Evolutionary conservation across 2,113 vertebrate genomes (phyloP), one percentile per base, ranked within the genome.

Genomic region (Delphinus delphis): DNA sequence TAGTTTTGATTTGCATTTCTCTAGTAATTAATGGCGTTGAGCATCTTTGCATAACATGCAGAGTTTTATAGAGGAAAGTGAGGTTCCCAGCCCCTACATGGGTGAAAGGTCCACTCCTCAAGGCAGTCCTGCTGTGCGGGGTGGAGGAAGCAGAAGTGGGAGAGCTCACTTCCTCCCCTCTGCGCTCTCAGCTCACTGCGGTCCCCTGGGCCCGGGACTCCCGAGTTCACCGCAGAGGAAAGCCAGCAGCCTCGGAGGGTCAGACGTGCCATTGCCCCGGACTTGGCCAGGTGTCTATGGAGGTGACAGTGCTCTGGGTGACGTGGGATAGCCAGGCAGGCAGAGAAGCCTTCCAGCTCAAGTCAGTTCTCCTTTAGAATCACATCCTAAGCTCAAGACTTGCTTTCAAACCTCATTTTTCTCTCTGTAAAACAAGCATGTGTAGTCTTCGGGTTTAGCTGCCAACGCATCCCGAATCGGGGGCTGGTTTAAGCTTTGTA

Each of bases 361-460:
- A 23, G n/a, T 3, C 26, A 1, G 2, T 25, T 47, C 38, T 15
- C 31, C 23, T 41, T 13, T 23, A 13, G 62, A 25, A 18, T 31
- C 6, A 1, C 18, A 1, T 2, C 8, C 1, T 2, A 10, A 31
- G 55, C 9, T 68, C 58, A 8, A 11, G 8, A 2, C 63, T 31
- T 28, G 38, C 76, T 71, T 82, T 13, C 5, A 41, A 15, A 20
- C 26, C 58, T 63, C 15, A 1, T 55, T 33, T 38, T 47, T 58
- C 25, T 67, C 44, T 14, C 63, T 38, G 36, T 60, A 38, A n/a
- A 41, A 38, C 9, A n/a, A 36, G n/a, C 1, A 14, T 62, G 26
- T 26, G 14, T 36, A 6, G n/a, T 11, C 58, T 85, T 33, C 1
- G 15, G 63, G 12, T 47, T 79, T 67, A 5, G 3, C 2, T 33